Base-by-base conservation (phyloP, 1,140 invertebrate genomes). In the Agrypnia vestita region DNA sequence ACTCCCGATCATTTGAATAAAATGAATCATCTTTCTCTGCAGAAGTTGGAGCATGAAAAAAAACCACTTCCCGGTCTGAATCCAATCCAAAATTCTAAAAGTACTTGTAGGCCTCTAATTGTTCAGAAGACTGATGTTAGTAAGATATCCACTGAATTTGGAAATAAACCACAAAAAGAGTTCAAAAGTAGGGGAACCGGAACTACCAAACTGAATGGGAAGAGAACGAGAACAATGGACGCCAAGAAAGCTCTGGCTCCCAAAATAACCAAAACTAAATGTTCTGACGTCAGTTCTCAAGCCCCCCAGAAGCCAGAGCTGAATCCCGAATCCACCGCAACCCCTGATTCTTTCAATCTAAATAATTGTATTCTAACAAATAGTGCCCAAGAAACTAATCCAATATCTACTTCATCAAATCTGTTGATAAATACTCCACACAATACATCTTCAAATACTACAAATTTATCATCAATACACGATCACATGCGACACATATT, bases 401-500 rank as follows among this genome's bases (percentile, higher is more conserved):
- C 25, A 1, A 17, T 62, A 0, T 53, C 56, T 61, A 55, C 15
- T 56, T 59, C 55, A 15, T 8, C 55, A 17, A 43, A 13, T 43
- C 8, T 75, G n/a, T 12, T 35, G 56, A 59, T 21, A 43, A 59
- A 59, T 75, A 19, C 71, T 13, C 43, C 25, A 1, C 13, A 49
- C 13, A 13, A 13, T 64, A 53, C 25, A 59, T 47, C 35, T 12
- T 56, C 72, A 21, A 56, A 69, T 69, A 17, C 71, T 69, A 69
- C 44, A n/a, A 44, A 75, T 35, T 19, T 80, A 17, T 13, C 79
- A n/a, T 44, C 49, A 25, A 67, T 82, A 13, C 80, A 77, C 21
- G 72, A 82, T 72, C 80, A 82, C 49, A 69, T 82, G 62, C 67
- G 80, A 43, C 59, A 79, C 43, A 25, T 82, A 15, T 76, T 82